Conservation (phyloP, 2,113 vertebrate species). For the Cnemophilus loriae region DNA sequence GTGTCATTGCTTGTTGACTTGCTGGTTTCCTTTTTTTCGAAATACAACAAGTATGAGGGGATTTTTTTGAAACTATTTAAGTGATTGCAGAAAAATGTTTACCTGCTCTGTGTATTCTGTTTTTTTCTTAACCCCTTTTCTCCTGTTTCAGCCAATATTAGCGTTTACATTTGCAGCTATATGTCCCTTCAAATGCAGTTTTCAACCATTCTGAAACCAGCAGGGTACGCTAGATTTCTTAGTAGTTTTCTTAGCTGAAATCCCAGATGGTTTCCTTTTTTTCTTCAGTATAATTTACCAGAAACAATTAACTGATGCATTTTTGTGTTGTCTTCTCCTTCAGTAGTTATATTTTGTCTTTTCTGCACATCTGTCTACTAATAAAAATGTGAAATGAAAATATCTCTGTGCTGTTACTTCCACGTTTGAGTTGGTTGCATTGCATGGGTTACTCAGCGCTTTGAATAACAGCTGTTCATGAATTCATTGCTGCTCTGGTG, state of each 20-base stretch:
- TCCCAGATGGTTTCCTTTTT: slow-evolving; percentile 51
- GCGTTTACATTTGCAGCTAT: slow-evolving; percentile 69
- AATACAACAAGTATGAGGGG: not conserved
- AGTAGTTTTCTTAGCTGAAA: slow-evolving; percentile 71
- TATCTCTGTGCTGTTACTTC: slow-evolving; percentile 43
- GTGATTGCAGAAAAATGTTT: slow-evolving; percentile 45
- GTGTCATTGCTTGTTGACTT: slow-evolving; percentile 21
- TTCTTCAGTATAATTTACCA: slow-evolving; percentile 72
- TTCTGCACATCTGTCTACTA: slow-evolving; percentile 81
- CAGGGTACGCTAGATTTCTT: slow-evolving; percentile 67
- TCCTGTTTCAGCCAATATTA: slow-evolving; percentile 16
- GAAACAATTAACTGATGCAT: slow-evolving; percentile 70
- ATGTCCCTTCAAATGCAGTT: slow-evolving; percentile 67
- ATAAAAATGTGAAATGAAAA: slow-evolving; percentile 81
- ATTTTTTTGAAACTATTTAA: slow-evolving; percentile 41
- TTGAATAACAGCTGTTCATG: not conserved
- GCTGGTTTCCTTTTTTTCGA: slow-evolving; percentile 59
- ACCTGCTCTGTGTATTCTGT: slow-evolving; percentile 38
- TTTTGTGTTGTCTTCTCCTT: slow-evolving; percentile 76
- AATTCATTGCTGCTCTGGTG: not conserved
- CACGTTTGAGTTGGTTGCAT: not conserved
- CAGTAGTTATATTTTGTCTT: slow-evolving; percentile 79
- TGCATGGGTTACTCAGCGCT: not conserved
- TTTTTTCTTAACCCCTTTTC: not conserved
- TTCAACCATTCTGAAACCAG: slow-evolving; percentile 76